Evolutionary conservation across 2,888 invertebrate species (phyloP).

Genomic region (Glaucopsyche alexis): DNA sequence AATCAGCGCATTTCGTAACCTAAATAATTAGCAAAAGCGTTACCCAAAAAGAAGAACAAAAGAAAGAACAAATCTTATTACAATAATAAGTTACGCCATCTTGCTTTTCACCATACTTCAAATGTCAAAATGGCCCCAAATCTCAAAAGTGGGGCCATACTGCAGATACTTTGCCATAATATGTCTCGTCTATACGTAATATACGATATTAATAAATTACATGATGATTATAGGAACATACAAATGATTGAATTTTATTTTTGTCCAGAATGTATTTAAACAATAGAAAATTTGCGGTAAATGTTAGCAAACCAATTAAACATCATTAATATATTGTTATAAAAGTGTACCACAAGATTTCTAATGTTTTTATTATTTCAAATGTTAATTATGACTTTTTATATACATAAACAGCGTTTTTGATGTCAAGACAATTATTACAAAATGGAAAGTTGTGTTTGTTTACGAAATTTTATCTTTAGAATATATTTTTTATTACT

Average conservation of each 20-base stretch:
- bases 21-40: background rate
- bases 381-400: background rate
- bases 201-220: background rate
- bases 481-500: background rate
- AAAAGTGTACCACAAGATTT: conserved; percentile 14
- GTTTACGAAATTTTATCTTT: background rate
- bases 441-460: background rate
- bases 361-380: conserved; percentile 8
- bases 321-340: background rate
- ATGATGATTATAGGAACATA: background rate
- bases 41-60: too few relatives aligned
- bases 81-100: too few relatives aligned
- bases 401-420: background rate
- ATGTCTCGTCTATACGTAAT: too few relatives aligned
- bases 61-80: too few relatives aligned
- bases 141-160: too few relatives aligned
- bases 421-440: conserved; percentile 2
- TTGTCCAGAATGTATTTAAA: background rate
- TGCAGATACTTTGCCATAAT: too few relatives aligned
- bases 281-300: too few relatives aligned
- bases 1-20: background rate
- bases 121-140: too few relatives aligned
- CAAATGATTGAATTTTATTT: background rate
- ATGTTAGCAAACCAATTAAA: background rate
- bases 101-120: too few relatives aligned